phyloP scores from a whole-genome alignment of 2,888 invertebrate species.

The Schizaphis graminum region DNA sequence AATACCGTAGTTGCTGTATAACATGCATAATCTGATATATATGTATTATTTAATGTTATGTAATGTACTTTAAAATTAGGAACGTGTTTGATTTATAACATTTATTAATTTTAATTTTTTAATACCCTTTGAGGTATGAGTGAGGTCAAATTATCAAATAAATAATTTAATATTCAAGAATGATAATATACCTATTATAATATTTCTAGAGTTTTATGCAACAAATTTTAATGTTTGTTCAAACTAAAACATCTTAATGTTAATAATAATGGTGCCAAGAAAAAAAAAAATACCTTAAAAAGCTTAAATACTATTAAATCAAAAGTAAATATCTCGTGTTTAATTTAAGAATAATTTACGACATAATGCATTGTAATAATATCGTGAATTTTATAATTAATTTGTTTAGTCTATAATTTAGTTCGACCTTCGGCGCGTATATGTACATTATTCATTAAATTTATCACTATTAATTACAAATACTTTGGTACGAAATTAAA shows the following conservation, averaged over 20 bases:
- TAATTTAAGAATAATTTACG: constrained; percentile 35
- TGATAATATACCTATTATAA: background rate
- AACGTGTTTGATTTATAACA: constrained; percentile 4
- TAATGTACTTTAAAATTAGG: background rate
- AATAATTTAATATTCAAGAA: constrained; percentile 10
- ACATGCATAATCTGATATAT: background rate
- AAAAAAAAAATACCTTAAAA: constrained; percentile 20
- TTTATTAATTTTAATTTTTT: constrained; percentile 14
- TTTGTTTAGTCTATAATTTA: constrained; percentile 53
- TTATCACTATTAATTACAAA: constrained; percentile 22
- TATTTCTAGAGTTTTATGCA: background rate
- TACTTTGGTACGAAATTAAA: background rate
- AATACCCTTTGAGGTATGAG: background rate
- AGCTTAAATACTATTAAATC: background rate
- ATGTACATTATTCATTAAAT: background rate
- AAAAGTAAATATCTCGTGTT: constrained; percentile 5
- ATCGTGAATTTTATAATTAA: constrained; percentile 47
- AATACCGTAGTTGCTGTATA: background rate
- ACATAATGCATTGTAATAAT: constrained; percentile 21
- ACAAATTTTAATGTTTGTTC: background rate
- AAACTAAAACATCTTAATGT: constrained; percentile 7
- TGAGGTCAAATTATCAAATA: constrained; percentile 11
- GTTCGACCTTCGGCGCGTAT: constrained; percentile 34
- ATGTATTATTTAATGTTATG: background rate
- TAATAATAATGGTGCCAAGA: background rate